Evolutionary conservation across 2,888 invertebrate genomes (phyloP), one percentile per base, ranked within the genome.

Genomic region (Tiphia femorata): DNA sequence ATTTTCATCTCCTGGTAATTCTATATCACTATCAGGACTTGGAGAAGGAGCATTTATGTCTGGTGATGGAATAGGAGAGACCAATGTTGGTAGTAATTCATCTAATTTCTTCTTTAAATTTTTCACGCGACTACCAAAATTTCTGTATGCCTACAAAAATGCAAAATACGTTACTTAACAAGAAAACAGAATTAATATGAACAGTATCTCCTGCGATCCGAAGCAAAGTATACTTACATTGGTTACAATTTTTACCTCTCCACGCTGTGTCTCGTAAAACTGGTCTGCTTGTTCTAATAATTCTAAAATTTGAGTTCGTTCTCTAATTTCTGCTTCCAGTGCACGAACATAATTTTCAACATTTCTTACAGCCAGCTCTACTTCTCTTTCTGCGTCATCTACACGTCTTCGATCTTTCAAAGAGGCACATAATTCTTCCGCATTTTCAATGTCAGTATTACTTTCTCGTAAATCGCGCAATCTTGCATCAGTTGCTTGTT

Each of bases 191-290:
- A 37, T 5, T 29, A n/a, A n/a, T 37, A 37, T 25, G 25, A 25
- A 8, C 25, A 25, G 8, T 8, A 4, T 25, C 17, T 33, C 20
- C n/a, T 33, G 4, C n/a, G 16, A 10, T 21, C 10, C 12, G 14
- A 35, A 35, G 17, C 16, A 17, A 21, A n/a, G 23, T 12, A 6
- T 46, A 89, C 93, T 90, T 85, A 97, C 97, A 87, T 94, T 96
- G 56, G 94, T 94, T 20, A 98, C 97, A 61, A 97, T 92, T 87
- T 96, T 96, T 10, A 97, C 97, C 86, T 98, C 98, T 4, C 94
- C 93, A 58, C 93, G 88, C 81, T 98, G 97, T 14, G 92, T 93
- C 33, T 94, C 92, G 80, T 97, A 94, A 84, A 95, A 96, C 59
- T 91, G 89, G 72, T 93, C 92, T 3, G 95, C 94, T 38, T 93